A percentile compares a stretch with the other conserved stretches of the same genome.
phyloP scores from a whole-genome alignment of 2,888 invertebrate genomes.

The Digitonthophagus gazella region DNA sequence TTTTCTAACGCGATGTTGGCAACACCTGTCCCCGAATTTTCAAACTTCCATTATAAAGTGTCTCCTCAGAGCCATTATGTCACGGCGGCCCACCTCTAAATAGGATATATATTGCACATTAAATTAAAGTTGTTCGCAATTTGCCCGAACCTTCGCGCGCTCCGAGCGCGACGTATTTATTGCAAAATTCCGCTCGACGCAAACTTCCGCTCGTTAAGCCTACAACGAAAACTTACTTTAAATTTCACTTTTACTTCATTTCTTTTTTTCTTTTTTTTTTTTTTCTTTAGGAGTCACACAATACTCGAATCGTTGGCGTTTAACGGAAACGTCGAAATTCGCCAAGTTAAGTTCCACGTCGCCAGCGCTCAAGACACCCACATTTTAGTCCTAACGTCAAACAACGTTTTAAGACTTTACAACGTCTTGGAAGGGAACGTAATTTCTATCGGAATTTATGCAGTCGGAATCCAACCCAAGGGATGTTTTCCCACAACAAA shows the following conservation, averaged over 20 bases:
- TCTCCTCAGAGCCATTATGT: conserved; percentile 23
- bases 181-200: background rate
- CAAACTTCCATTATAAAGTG: conserved; percentile 39
- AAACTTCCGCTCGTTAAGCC: background rate
- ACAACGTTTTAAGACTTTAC: conserved; percentile 69
- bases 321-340: conserved; percentile 66
- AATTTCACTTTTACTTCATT: background rate
- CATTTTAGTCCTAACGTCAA: conserved; percentile 76
- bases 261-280: conserved; percentile 10
- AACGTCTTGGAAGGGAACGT: conserved; percentile 41
- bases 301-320: conserved; percentile 73
- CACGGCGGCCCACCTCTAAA: conserved; percentile 16
- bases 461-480: conserved; percentile 45
- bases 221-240: background rate
- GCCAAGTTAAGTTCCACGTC: conserved; percentile 84
- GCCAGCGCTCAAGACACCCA: conserved; percentile 74
- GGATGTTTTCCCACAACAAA: conserved; percentile 46
- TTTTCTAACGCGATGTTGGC: conserved; percentile 27
- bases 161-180: background rate
- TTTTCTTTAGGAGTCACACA: conserved; percentile 63
- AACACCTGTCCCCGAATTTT: conserved; percentile 40
- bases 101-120: conserved; percentile 36
- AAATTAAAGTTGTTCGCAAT: conserved; percentile 40
- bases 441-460: conserved; percentile 41
- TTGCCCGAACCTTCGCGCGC: conserved; percentile 25